These are phyloP conservation scores for Polydrusus tereticollis DNA, from an alignment of 2,888 invertebrate species.

Conservation along the genomic window DNA sequence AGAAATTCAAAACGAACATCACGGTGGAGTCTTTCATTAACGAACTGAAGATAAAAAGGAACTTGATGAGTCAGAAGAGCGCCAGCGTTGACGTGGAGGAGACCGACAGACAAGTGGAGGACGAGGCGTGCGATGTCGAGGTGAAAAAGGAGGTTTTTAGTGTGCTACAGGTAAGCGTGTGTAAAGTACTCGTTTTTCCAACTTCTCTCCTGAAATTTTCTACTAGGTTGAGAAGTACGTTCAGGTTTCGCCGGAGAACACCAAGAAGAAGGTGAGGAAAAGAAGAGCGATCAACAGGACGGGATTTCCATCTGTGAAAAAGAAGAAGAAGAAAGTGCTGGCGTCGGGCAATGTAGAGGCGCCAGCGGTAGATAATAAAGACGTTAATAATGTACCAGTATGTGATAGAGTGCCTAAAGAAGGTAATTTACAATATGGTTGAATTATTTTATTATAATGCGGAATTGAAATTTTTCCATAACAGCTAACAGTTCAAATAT, in stretches of 20 bases:
- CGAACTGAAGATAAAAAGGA: constrained; percentile 64
- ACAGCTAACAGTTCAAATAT: too few relatives aligned
- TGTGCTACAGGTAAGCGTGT: constrained; percentile 17
- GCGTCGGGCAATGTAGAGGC: not conserved
- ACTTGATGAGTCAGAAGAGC: constrained; percentile 48
- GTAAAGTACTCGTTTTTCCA: not conserved
- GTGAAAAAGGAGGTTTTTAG: constrained; percentile 27
- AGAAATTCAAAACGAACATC: constrained; percentile 58
- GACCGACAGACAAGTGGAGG: constrained; percentile 38
- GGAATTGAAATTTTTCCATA: not conserved
- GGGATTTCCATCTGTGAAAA: constrained; percentile 88
- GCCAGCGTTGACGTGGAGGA: constrained; percentile 14
- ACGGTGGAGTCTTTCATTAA: constrained; percentile 62
- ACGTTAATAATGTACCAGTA: constrained; percentile 17
- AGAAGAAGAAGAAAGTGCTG: constrained; percentile 75
- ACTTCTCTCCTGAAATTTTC: not conserved
- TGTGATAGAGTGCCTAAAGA: constrained; percentile 80
- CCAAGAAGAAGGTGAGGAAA: constrained; percentile 71
- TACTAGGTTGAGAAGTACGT: constrained; percentile 55
- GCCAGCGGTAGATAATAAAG: constrained; percentile 4
- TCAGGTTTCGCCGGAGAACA: constrained; percentile 53
- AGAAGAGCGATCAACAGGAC: constrained; percentile 80
- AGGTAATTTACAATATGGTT: constrained; percentile 61
- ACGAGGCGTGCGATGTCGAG: constrained; percentile 60
- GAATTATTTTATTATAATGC: too few relatives aligned